Evolutionary conservation across 2,113 vertebrate genomes (phyloP).

Genomic region (Psephotus haematonotus): DNA sequence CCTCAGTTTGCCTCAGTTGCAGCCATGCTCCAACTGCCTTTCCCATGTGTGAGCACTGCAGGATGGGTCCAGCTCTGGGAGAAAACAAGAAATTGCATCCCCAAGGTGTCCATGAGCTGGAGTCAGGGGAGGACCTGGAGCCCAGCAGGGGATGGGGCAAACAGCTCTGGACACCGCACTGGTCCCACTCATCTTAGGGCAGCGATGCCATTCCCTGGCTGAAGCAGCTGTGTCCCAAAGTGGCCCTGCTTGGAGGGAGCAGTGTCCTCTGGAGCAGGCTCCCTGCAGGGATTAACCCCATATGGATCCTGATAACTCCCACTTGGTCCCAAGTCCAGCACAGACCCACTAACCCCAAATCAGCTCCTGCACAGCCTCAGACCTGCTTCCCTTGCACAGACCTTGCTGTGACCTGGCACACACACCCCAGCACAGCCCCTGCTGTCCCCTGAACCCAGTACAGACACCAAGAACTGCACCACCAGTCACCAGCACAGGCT

Average conservation of each 20-base stretch:
- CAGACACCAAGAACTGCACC: background rate
- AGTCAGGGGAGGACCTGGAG: background rate
- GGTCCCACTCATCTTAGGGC: background rate
- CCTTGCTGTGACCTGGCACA: background rate
- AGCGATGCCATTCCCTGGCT: rapidly evolving
- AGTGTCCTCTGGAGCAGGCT: background rate
- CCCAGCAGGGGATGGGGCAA: background rate
- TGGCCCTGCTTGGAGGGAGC: background rate
- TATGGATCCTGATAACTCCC: background rate
- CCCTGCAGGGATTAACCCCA: rapidly evolving
- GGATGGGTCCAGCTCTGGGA: background rate
- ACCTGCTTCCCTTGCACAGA: background rate
- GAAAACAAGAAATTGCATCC: slow-evolving; percentile 46
- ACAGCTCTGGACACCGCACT: rapidly evolving
- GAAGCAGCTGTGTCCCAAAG: background rate
- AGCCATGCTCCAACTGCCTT: slow-evolving; percentile 30
- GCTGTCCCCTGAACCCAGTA: background rate
- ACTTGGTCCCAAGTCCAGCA: background rate
- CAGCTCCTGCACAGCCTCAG: background rate
- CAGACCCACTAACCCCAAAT: background rate
- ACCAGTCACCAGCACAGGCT: background rate
- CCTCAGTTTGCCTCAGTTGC: slow-evolving; percentile 9
- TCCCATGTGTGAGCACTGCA: slow-evolving; percentile 5
- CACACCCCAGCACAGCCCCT: background rate
- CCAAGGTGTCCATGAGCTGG: rapidly evolving